Base-by-base conservation (phyloP, 2,113 vertebrate genomes). In the Pseudopipra pipra region DNA sequence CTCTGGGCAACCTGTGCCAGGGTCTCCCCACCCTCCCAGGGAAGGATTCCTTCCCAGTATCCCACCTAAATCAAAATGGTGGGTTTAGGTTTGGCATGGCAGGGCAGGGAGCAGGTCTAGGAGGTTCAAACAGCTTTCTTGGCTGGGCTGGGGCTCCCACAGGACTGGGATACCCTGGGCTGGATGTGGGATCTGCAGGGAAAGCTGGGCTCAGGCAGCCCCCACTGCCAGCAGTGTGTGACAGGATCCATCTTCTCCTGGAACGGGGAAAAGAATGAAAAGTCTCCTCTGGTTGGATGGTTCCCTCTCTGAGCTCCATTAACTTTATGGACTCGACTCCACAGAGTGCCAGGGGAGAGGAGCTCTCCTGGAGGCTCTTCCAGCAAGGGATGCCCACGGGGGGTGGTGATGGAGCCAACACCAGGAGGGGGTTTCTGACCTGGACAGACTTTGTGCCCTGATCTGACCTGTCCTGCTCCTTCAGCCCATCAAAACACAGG, bases 1-100 rank as follows among this genome's bases (percentile, higher is more conserved):
- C n/a, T n/a, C n/a, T n/a, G n/a, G n/a, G n/a, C n/a, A n/a, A n/a
- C n/a, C n/a, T n/a, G n/a, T n/a, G n/a, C 71, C 54, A 82, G 24
- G 46, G 14, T 11, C 39, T 61, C 0, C 0, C 0, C 62, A 1
- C 8, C 17, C 30, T 41, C 7, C 0, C 14, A 68, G 16, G 5
- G 5, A 18, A 1, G 0, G 11, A 61, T 54, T 75, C 4, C 30
- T 41, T 68, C 39, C 30, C 17, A 55, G 8, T 55, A 31, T 47
- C 21, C 41, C n/a, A 41, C 10, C 47, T 37, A 37, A 90, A 55
- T 49, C 30, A 41, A 49, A 62, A 55, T 28, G 12, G 9, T 70
- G 63, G 20, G 5, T 35, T 85, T 30, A 46, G 23, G 21, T 52
- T 41, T 70, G 56, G 30, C 13, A 72, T 46, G 28, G 31, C 22